Conservation (phyloP, 2,888 invertebrate species). For the Cephus pulcher region DNA sequence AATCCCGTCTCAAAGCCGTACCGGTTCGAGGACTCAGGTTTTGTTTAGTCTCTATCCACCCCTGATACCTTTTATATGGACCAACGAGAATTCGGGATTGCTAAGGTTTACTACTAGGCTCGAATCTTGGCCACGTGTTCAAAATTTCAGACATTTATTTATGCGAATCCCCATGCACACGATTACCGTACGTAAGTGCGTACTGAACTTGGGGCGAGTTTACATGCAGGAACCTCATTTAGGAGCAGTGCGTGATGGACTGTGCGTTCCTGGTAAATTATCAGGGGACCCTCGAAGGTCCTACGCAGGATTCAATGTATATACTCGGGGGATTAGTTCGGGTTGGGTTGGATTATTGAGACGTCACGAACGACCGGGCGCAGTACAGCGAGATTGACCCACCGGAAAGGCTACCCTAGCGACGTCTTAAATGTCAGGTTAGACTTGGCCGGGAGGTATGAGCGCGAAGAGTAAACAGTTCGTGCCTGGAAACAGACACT, state of each 20-base stretch:
- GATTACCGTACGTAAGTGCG: not conserved
- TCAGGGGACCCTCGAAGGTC: not conserved
- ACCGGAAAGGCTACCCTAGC: not conserved
- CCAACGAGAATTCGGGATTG: not conserved
- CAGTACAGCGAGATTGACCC: not conserved
- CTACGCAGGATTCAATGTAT: not conserved
- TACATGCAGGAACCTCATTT: not conserved
- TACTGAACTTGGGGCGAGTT: not conserved
- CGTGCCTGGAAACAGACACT: not conserved
- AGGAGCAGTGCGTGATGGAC: not conserved
- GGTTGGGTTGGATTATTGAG: not conserved
- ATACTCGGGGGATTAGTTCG: not conserved
- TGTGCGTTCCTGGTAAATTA: not conserved
- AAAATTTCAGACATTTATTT: not conserved
- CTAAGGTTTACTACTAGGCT: too few relatives aligned
- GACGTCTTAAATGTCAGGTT: not conserved
- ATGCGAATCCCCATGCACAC: not conserved
- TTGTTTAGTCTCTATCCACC: not conserved
- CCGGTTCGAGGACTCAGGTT: not conserved
- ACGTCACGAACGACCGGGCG: not conserved
- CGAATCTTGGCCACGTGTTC: not conserved
- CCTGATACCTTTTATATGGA: not conserved
- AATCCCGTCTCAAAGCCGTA: not conserved
- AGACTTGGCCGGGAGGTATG: not conserved
- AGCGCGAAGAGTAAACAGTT: not conserved